These are phyloP conservation scores for Callionymus lyra DNA, from an alignment of 2,113 vertebrate genomes.

Conservation along the genomic window DNA sequence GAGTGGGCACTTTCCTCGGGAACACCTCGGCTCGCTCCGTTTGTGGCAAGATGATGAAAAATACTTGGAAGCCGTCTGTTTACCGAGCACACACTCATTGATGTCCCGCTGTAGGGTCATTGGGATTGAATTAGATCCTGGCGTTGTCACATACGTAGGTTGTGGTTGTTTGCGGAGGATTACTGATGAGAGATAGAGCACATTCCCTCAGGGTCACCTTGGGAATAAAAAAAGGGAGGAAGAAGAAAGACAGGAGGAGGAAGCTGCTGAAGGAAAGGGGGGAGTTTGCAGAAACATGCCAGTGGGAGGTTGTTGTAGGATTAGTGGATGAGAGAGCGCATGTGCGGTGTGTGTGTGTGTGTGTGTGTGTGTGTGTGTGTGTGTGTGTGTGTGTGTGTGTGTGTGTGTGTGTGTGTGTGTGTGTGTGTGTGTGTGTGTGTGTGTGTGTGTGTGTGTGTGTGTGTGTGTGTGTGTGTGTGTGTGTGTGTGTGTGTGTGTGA, in stretches of 20 bases:
- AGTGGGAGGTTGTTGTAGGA: constrained; percentile 22
- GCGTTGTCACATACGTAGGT: constrained; percentile 12
- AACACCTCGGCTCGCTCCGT: constrained; percentile 1
- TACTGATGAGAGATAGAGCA: constrained; percentile 19
- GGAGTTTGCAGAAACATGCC: neutral
- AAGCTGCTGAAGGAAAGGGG: constrained; percentile 3
- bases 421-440: neutral
- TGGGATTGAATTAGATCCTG: constrained; percentile 24
- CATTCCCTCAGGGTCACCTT: constrained; percentile 49
- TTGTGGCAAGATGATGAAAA: neutral
- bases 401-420: constrained; percentile 5
- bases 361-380: constrained; percentile 2
- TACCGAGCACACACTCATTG: constrained; percentile 8
- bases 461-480: neutral
- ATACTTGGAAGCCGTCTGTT: constrained; percentile 11
- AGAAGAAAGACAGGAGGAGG: constrained; percentile 3
- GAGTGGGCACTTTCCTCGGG: no score
- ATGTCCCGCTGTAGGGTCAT: constrained; percentile 11
- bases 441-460: neutral
- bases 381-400: constrained; percentile 5
- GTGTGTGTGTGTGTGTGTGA: constrained; percentile 1
- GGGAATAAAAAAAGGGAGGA: constrained; percentile 22
- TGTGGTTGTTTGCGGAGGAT: constrained; percentile 1
- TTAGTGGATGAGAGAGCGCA: constrained; percentile 10
- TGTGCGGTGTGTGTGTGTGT: constrained; percentile 1